phyloP scores from a whole-genome alignment of 2,797 vertebrate species.

The Vipera latastei region DNA sequence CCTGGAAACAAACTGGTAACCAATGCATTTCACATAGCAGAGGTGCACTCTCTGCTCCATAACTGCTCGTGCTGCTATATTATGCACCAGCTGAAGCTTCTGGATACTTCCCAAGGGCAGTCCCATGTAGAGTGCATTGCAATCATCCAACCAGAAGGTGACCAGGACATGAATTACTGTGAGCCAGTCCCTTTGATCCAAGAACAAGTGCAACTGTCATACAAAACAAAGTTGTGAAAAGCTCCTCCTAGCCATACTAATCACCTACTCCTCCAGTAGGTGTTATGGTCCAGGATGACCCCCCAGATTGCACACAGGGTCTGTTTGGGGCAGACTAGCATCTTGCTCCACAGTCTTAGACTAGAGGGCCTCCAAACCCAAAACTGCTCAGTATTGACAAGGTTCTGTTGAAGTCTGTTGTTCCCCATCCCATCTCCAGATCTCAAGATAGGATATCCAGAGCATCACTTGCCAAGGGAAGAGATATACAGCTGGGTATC shows the following conservation, averaged over 20 bases:
- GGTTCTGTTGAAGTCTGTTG: background rate
- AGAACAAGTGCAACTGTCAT: background rate
- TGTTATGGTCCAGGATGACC: background rate
- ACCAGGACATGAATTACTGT: background rate
- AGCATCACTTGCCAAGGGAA: background rate
- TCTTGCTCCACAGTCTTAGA: background rate
- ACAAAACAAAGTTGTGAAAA: background rate
- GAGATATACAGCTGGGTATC: background rate
- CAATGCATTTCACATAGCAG: background rate
- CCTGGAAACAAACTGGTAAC: background rate
- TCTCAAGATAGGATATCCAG: background rate
- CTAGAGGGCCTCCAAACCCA: background rate
- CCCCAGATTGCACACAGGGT: background rate
- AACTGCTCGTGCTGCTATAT: background rate
- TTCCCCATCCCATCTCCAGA: background rate
- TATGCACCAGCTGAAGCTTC: background rate
- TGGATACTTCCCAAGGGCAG: background rate
- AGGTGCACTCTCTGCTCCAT: background rate
- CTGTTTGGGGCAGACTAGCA: background rate
- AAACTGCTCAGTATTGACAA: background rate
- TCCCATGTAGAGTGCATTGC: background rate
- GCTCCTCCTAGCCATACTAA: background rate
- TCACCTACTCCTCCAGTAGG: background rate
- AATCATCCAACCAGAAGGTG: background rate
- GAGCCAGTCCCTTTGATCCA: background rate